Evolutionary conservation across 2,888 invertebrate species (phyloP).

Genomic region (Theodoxus fluviatilis): DNA sequence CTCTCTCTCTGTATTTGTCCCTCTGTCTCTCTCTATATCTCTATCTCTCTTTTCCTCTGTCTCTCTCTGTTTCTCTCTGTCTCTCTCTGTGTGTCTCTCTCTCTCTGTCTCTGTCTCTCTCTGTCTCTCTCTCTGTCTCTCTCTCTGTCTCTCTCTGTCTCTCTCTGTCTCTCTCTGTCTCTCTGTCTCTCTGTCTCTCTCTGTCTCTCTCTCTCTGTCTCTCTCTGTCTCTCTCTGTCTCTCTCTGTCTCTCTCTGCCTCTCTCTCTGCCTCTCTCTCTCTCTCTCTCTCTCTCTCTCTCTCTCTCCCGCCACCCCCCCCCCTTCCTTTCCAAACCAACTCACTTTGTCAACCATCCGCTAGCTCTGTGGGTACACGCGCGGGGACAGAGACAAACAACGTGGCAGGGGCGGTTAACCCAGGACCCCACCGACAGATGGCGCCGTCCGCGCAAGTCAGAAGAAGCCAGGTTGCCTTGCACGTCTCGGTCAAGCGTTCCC

Average conservation of each 20-base stretch:
- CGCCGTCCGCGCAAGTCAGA: too few relatives aligned
- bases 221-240: slow-evolving; percentile 14
- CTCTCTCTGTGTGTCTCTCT: background rate
- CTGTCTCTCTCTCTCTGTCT: background rate
- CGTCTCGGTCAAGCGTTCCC: too few relatives aligned
- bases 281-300: background rate
- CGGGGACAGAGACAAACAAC: too few relatives aligned
- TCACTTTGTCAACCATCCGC: too few relatives aligned
- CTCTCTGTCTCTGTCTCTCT: background rate
- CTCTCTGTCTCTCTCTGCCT: slow-evolving; percentile 2
- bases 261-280: background rate
- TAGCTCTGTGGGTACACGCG: too few relatives aligned
- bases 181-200: background rate
- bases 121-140: background rate
- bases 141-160: background rate
- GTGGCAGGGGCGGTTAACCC: too few relatives aligned
- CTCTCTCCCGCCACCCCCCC: too few relatives aligned
- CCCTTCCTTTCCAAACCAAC: too few relatives aligned
- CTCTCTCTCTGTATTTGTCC: background rate
- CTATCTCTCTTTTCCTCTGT: background rate
- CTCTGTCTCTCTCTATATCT: background rate
- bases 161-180: slow-evolving; percentile 13
- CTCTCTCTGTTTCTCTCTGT: background rate
- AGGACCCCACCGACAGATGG: too few relatives aligned
- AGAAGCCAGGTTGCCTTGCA: too few relatives aligned